Evolutionary conservation across 2,888 invertebrate genomes (phyloP), one percentile per base, ranked within the genome.

Genomic region (Isoperla grammatica): DNA sequence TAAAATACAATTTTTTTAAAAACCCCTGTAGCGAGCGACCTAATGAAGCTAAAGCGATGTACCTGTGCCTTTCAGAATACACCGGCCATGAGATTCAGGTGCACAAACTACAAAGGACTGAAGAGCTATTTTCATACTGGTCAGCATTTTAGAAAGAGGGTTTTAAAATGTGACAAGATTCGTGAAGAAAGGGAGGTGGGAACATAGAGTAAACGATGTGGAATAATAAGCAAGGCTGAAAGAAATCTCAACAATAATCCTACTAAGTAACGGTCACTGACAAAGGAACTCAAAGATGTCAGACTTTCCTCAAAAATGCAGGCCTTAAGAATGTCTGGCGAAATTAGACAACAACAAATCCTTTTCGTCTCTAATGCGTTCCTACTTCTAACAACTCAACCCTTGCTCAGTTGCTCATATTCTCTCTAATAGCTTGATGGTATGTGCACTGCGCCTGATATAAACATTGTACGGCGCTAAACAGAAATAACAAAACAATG

Each of bases 171-270:
- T 53, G 53, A 53, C 53, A 53, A 29, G 53, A 53, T 53, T 53
- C 39, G 17, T 39, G 53, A 53, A 37, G 37, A 39, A 53, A 53
- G 17, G 40, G 15, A 49, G 40, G 53, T 53, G 40, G 53, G 45
- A 39, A 53, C 19, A 53, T 37, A n/a, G 17, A 53, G 20, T 53
- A 53, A 53, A 37, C 53, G 53, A 53, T 17, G 15, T 20, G 53
- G 40, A 53, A 53, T 53, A 53, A 53, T 37, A 53, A 53, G 53
- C 17, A 13, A 39, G 29, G 19, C 53, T 37, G 9, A 39, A 17
- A 53, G 53, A 37, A 39, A 53, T 53, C 37, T 15, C 39, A 53
- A 53, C 53, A 53, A 53, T 53, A 53, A 53, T 53, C 53, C 53
- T 53, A 35, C 37, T 53, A 53, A 53, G 53, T 53, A 53, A 53